phyloP scores from a whole-genome alignment of 2,113 vertebrate species.

The Poecilia latipinna region DNA sequence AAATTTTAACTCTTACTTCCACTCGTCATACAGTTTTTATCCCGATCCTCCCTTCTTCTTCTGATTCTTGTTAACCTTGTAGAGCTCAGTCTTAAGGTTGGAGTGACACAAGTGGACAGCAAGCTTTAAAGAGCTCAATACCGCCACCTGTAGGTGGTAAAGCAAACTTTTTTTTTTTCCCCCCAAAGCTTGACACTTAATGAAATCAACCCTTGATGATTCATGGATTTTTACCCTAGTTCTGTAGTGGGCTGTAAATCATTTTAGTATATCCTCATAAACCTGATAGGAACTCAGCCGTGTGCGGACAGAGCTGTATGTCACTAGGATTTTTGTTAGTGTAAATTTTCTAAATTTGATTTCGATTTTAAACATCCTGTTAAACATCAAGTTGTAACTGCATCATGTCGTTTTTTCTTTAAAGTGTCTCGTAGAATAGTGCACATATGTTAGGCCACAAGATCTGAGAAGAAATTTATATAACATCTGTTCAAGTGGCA shows the following conservation, averaged over 20 bases:
- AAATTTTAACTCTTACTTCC: background rate
- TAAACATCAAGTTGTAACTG: too few species aligned
- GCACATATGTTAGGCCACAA: too few species aligned
- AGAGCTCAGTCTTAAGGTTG: slow-evolving; percentile 70
- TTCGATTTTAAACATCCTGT: too few species aligned
- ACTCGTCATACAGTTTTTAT: background rate
- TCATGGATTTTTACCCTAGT: slow-evolving; percentile 63
- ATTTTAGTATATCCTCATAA: slow-evolving; percentile 57
- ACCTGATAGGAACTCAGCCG: slow-evolving; percentile 43
- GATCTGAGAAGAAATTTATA: too few species aligned
- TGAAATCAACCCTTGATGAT: slow-evolving; percentile 70
- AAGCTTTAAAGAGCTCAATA: slow-evolving; percentile 64
- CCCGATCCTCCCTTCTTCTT: slow-evolving; percentile 10
- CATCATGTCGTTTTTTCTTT: too few species aligned
- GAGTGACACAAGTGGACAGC: slow-evolving; percentile 20
- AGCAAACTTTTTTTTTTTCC: slow-evolving; percentile 1
- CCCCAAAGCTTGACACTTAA: slow-evolving; percentile 36
- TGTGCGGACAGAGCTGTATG: too few species aligned
- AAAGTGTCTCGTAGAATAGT: too few species aligned
- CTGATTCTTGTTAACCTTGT: slow-evolving; percentile 74
- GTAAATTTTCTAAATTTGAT: too few species aligned
- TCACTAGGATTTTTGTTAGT: too few species aligned
- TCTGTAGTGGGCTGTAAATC: slow-evolving; percentile 63
- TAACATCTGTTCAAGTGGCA: too few species aligned
- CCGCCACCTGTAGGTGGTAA: slow-evolving; percentile 60